Evolutionary conservation across 2,797 vertebrate genomes (phyloP).

Genomic region (Propithecus deckenii): DNA sequence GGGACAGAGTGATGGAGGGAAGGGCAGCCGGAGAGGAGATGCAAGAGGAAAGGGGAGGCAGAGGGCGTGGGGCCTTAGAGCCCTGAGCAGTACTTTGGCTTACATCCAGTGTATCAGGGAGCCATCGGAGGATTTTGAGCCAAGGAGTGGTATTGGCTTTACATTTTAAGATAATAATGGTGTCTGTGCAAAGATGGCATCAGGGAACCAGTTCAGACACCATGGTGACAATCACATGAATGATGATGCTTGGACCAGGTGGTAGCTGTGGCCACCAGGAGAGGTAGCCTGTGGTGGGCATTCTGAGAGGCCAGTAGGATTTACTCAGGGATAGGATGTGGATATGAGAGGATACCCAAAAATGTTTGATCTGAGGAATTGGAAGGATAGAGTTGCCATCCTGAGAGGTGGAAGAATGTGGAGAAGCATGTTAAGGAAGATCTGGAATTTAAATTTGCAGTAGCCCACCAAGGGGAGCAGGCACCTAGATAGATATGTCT

Average conservation of each 20-base stretch:
- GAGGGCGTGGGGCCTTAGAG: not conserved
- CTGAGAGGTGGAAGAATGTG: rapidly evolving
- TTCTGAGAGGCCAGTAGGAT: not conserved
- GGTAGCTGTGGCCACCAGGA: not conserved
- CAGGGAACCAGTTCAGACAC: not conserved
- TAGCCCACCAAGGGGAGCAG: not conserved
- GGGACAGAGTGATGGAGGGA: not conserved
- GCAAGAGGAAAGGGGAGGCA: not conserved
- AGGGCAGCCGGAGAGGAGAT: not conserved
- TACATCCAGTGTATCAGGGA: not conserved
- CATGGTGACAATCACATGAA: not conserved
- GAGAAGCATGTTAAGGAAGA: not conserved
- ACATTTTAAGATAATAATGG: not conserved
- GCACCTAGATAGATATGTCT: not conserved
- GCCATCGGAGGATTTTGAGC: not conserved
- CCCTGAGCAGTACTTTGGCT: not conserved
- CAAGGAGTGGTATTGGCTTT: not conserved
- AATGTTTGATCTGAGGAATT: not conserved
- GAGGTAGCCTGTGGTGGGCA: not conserved
- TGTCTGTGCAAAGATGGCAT: not conserved
- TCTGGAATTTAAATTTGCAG: not conserved
- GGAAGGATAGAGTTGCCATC: not conserved
- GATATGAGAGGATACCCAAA: not conserved
- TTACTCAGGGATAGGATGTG: not conserved
- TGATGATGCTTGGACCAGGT: not conserved